A percentile compares a stretch with the other conserved stretches of the same genome.
Evolutionary conservation across 2,797 vertebrate species (phyloP).

Genomic region (Pipistrellus pygmaeus): DNA sequence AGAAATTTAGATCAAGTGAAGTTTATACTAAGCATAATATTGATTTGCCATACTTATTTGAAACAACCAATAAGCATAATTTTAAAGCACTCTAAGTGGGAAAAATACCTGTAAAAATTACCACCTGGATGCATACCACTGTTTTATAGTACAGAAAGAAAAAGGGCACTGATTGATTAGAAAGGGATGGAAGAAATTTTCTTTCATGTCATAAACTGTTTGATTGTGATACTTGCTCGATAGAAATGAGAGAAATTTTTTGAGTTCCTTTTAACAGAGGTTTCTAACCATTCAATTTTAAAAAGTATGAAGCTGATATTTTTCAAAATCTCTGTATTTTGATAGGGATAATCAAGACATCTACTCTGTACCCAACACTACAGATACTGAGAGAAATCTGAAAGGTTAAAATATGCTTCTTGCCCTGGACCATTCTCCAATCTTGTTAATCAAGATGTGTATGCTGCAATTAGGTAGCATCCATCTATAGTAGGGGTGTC

Average conservation of each 20-base stretch:
- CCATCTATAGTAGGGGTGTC: too few species aligned
- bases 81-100: constrained; percentile 10
- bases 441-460: constrained; percentile 49
- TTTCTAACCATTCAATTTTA: constrained; percentile 18
- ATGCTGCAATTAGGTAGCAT: constrained; percentile 12
- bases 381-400: constrained; percentile 21
- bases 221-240: constrained; percentile 1
- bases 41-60: not conserved
- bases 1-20: constrained; percentile 42
- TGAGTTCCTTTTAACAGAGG: not conserved
- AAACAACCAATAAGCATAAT: constrained; percentile 32
- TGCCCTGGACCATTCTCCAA: not conserved
- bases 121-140: not conserved
- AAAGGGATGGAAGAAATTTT: constrained; percentile 24
- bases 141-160: not conserved
- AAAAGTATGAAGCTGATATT: not conserved
- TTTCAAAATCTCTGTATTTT: constrained; percentile 21
- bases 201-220: not conserved
- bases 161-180: not conserved
- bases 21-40: constrained; percentile 48
- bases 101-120: not conserved
- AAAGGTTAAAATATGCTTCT: not conserved
- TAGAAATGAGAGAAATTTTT: not conserved
- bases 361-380: not conserved
- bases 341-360: constrained; percentile 23